A percentile compares a stretch with the other conserved stretches of the same genome.
These are phyloP conservation scores for Labeo rohita DNA, from an alignment of 2,113 vertebrate species.

Conservation along the genomic window DNA sequence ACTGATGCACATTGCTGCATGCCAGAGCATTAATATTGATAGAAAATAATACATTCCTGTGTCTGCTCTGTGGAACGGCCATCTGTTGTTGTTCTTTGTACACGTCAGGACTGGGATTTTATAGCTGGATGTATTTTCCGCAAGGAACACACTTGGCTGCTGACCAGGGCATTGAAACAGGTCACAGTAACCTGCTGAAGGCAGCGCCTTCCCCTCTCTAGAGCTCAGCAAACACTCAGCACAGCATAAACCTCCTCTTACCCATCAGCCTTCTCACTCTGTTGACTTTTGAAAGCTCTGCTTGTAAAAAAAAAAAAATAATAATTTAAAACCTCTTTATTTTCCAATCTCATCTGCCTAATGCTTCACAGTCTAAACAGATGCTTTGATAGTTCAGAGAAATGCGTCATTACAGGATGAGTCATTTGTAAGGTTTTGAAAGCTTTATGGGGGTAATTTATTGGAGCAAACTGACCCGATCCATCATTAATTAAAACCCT, in stretches of 20 bases:
- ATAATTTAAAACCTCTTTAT: background rate
- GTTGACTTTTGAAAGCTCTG: background rate
- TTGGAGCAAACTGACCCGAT: slow-evolving; percentile 41
- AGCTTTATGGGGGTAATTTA: slow-evolving; percentile 40
- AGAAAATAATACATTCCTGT: background rate
- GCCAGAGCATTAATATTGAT: background rate
- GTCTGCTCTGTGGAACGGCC: background rate
- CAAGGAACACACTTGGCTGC: slow-evolving; percentile 63
- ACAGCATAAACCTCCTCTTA: slow-evolving; percentile 4
- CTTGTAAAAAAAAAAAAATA: background rate
- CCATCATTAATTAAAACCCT: background rate
- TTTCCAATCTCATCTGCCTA: background rate
- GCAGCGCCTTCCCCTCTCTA: slow-evolving; percentile 63
- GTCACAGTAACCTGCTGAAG: slow-evolving; percentile 77
- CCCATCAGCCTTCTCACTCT: background rate
- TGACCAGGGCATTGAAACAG: slow-evolving; percentile 63
- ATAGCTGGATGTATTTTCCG: slow-evolving; percentile 63
- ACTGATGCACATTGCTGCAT: background rate
- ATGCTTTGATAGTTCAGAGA: background rate
- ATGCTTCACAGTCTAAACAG: background rate
- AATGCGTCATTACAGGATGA: background rate
- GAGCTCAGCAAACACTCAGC: slow-evolving; percentile 17
- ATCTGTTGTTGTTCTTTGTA: slow-evolving; percentile 11
- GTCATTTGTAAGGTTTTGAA: slow-evolving; percentile 33
- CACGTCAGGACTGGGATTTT: slow-evolving; percentile 52